phyloP scores from a whole-genome alignment of 2,113 vertebrate species.

The Neolamprologus falcicula region DNA sequence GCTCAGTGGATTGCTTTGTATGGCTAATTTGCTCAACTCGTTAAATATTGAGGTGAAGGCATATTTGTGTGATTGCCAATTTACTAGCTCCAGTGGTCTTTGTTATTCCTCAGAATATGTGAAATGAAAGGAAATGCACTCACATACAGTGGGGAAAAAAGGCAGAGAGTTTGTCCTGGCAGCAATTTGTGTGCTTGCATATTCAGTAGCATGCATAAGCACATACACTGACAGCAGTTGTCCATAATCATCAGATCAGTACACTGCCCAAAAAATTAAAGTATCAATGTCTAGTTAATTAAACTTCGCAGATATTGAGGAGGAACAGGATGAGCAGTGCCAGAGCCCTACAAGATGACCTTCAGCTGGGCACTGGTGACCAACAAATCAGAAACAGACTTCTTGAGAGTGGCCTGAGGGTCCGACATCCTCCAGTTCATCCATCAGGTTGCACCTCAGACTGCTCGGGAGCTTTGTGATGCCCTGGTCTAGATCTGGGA shows the following conservation, averaged over 20 bases:
- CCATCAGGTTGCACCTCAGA: not conserved
- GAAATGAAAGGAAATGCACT: slow-evolving; percentile 33
- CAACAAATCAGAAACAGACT: not conserved
- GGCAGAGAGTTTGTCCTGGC: not conserved
- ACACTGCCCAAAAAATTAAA: not conserved
- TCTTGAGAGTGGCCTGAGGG: not conserved
- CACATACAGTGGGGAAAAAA: not conserved
- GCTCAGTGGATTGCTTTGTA: slow-evolving; percentile 64
- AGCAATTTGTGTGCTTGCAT: not conserved
- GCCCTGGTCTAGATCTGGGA: not conserved
- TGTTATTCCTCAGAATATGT: slow-evolving; percentile 57
- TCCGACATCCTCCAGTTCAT: not conserved
- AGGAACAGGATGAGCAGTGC: not conserved
- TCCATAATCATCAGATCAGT: not conserved
- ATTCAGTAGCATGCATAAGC: not conserved
- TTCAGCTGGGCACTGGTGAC: not conserved
- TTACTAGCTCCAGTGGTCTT: slow-evolving; percentile 50
- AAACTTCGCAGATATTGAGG: not conserved
- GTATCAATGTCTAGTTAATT: not conserved
- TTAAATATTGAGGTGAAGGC: slow-evolving; percentile 71
- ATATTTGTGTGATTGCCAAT: slow-evolving; percentile 70
- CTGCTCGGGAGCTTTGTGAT: not conserved
- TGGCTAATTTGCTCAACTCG: slow-evolving; percentile 72
- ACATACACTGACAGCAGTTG: not conserved
- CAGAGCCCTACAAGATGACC: not conserved